A percentile compares a stretch with the other conserved stretches of the same genome.
Evolutionary conservation across 2,797 vertebrate genomes (phyloP).

Genomic region (Diplodus sargus): DNA sequence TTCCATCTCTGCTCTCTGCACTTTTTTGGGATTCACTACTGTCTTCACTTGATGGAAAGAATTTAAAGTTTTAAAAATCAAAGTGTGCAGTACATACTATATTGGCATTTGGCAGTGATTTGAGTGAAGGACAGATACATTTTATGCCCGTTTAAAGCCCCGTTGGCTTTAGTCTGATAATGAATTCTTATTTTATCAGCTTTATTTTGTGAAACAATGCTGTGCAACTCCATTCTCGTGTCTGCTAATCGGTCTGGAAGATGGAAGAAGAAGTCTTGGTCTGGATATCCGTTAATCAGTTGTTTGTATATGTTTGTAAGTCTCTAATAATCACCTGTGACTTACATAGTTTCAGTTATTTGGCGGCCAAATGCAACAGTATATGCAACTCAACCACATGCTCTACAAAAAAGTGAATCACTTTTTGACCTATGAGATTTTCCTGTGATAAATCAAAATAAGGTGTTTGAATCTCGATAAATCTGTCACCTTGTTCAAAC

Average conservation of each 20-base stretch:
- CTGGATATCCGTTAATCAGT: too few species aligned
- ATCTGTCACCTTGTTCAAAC: background rate
- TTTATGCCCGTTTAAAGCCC: too few species aligned
- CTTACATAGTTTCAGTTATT: background rate
- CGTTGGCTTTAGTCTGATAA: too few species aligned
- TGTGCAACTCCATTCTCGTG: too few species aligned
- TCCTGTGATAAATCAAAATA: background rate
- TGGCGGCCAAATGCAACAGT: too few species aligned
- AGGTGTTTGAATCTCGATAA: background rate
- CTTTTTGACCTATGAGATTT: background rate
- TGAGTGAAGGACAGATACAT: background rate
- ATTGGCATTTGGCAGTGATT: too few species aligned
- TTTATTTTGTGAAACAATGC: too few species aligned
- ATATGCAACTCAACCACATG: background rate
- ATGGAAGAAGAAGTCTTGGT: too few species aligned
- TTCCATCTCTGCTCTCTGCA: constrained; percentile 5
- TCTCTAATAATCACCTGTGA: background rate
- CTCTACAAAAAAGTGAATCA: background rate
- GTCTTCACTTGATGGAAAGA: background rate
- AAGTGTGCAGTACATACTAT: background rate
- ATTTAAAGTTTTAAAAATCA: background rate
- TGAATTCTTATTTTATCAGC: too few species aligned
- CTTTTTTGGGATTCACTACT: background rate
- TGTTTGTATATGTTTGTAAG: background rate
- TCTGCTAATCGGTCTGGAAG: too few species aligned